Base-by-base conservation (phyloP, 2,113 vertebrate genomes). In the Semnornis frantzii region DNA sequence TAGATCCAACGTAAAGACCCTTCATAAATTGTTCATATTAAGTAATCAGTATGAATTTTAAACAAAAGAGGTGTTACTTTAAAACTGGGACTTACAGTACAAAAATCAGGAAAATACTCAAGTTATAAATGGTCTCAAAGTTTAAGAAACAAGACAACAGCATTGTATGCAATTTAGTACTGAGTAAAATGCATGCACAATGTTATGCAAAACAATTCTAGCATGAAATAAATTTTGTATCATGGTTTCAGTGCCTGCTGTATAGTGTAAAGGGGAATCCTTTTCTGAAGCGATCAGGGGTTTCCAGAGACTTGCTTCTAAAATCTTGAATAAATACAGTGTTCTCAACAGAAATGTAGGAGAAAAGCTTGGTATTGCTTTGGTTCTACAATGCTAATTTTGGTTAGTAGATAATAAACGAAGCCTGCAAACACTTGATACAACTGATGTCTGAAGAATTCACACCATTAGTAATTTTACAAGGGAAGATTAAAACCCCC, bases 141-240 rank as follows among this genome's bases (percentile, higher is more conserved):
- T 97, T 98, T 91, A 97, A 97, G 97, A 98, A 98, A 98, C 97
- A 97, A 98, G 95, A 97, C 91, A 97, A 95, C 90, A 93, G 96
- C 98, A 97, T 94, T 98, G 97, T 98, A 97, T 98, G 97, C 98
- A 98, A 97, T 97, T 98, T 98, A 98, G 98, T 97, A 98, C 97
- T 98, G 98, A 97, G 96, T 98, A 98, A 98, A 98, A 98, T 99
- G 99, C 99, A 99, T 99, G 99, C 98, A 98, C 97, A 97, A 98
- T 99, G 99, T 99, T 99, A 99, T 99, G 99, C 99, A 99, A 99
- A 98, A 98, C 97, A 97, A 98, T 98, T 98, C 98, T 97, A 99
- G 99, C 99, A 99, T 99, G 99, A 99, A 99, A 99, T 99, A 99
- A 99, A 99, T 99, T 99, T 99, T 99, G 97, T 99, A 99, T 97